Conservation (phyloP, 2,888 invertebrate genomes). For the Oligia fasciuncula region DNA sequence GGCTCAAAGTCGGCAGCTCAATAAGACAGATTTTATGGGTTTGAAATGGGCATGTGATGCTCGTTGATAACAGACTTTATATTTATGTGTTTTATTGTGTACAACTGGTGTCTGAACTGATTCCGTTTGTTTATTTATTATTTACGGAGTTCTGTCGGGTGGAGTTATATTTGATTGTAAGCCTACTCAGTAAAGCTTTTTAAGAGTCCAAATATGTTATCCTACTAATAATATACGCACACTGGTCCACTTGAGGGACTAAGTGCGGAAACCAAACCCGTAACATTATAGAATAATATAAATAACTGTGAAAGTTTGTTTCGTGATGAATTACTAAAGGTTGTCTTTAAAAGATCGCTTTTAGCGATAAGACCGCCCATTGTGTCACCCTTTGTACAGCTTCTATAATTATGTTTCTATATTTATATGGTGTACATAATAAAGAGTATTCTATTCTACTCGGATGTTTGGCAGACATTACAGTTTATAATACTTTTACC, state of each 20-base stretch:
- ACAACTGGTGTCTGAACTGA: conserved; percentile 13
- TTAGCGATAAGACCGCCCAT: too few relatives aligned
- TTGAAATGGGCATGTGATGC: conserved; percentile 56
- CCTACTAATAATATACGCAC: background rate
- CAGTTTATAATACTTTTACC: background rate
- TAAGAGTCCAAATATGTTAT: background rate
- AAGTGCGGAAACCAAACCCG: too few relatives aligned
- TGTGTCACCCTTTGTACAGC: too few relatives aligned
- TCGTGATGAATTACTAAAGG: too few relatives aligned
- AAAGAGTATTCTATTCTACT: too few relatives aligned
- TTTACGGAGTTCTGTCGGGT: background rate
- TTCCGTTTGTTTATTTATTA: conserved; percentile 35
- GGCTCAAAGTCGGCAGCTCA: conserved; percentile 63
- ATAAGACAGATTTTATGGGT: conserved; percentile 73
- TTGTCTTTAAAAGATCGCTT: too few relatives aligned
- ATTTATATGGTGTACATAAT: too few relatives aligned
- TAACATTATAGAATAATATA: background rate
- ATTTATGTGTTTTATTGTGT: conserved; percentile 42
- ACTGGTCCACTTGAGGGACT: too few relatives aligned
- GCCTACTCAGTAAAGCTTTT: background rate
- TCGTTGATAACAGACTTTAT: conserved; percentile 33
- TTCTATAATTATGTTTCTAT: too few relatives aligned
- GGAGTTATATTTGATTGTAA: conserved; percentile 6
- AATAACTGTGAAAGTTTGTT: background rate
- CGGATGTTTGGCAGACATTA: too few relatives aligned